These are phyloP conservation scores for Sinodicranocentrus sp. DNA, from an alignment of 2,888 invertebrate genomes.

Conservation along the genomic window DNA sequence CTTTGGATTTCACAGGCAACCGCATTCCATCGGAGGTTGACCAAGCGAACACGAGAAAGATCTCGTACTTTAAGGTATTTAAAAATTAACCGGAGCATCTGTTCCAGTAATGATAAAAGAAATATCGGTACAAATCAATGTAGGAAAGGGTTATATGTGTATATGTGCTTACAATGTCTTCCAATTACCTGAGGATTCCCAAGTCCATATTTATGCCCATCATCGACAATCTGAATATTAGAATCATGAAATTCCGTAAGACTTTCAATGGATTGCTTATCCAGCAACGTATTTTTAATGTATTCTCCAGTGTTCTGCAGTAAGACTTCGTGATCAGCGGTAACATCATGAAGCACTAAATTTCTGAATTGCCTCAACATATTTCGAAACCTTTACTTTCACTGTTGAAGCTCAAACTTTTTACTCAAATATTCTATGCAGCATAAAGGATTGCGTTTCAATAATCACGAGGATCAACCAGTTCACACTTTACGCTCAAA, in stretches of 20 bases:
- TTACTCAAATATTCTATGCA: too few relatives aligned
- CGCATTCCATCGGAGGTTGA: slow-evolving; percentile 68
- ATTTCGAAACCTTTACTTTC: too few relatives aligned
- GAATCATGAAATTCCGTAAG: neutral
- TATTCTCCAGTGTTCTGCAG: slow-evolving; percentile 14
- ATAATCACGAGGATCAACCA: neutral
- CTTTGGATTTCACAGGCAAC: slow-evolving; percentile 51
- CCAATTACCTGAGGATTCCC: slow-evolving; percentile 61
- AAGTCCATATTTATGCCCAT: slow-evolving; percentile 62
- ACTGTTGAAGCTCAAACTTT: too few relatives aligned
- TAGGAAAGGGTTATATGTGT: neutral
- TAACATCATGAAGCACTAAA: slow-evolving; percentile 33
- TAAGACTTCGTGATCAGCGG: slow-evolving; percentile 16
- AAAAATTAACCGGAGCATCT: slow-evolving; percentile 59
- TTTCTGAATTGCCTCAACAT: slow-evolving; percentile 48
- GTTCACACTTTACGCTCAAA: neutral
- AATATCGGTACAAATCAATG: neutral
- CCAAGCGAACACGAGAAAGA: slow-evolving; percentile 46
- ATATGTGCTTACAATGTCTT: neutral
- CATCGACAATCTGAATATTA: slow-evolving; percentile 31
- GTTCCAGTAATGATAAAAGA: too few relatives aligned
- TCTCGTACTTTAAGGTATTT: slow-evolving; percentile 30
- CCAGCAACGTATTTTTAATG: slow-evolving; percentile 12
- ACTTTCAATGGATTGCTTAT: neutral
- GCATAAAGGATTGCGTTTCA: neutral